These are phyloP conservation scores for Zaprionus bogoriensis DNA, from an alignment of 2,888 invertebrate genomes.

Conservation along the genomic window DNA sequence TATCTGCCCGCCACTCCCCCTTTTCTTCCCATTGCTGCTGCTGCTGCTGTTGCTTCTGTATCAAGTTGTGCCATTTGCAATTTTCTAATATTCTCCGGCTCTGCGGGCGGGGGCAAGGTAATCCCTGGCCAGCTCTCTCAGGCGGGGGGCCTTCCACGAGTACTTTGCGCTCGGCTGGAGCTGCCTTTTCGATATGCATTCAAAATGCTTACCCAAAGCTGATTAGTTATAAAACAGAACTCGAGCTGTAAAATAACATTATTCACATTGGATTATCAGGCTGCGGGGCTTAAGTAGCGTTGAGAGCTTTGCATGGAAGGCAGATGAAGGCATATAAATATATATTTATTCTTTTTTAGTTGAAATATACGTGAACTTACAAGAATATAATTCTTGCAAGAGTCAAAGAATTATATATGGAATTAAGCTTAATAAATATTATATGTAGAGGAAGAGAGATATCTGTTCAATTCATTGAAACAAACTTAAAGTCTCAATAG, in stretches of 20 bases:
- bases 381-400: too few species aligned
- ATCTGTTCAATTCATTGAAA: too few species aligned
- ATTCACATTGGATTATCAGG: neutral
- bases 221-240: slow-evolving; percentile 16
- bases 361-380: too few species aligned
- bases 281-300: neutral
- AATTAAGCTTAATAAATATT: too few species aligned
- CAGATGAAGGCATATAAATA: too few species aligned
- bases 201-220: slow-evolving; percentile 31
- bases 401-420: too few species aligned
- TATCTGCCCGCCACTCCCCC: neutral
- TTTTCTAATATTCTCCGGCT: slow-evolving; percentile 41
- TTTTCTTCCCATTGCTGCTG: neutral
- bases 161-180: neutral
- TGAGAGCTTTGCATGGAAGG: neutral
- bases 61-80: slow-evolving; percentile 32
- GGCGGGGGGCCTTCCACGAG: neutral
- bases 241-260: neutral
- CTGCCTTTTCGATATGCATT: slow-evolving; percentile 2
- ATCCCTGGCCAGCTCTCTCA: slow-evolving; percentile 31
- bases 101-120: neutral
- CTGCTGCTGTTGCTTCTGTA: slow-evolving; percentile 7
- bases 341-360: too few species aligned
- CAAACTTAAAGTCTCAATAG: too few species aligned
- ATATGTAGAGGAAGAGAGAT: too few species aligned